These are phyloP conservation scores for Indri indri DNA, from an alignment of 2,113 vertebrate genomes.

Conservation along the genomic window DNA sequence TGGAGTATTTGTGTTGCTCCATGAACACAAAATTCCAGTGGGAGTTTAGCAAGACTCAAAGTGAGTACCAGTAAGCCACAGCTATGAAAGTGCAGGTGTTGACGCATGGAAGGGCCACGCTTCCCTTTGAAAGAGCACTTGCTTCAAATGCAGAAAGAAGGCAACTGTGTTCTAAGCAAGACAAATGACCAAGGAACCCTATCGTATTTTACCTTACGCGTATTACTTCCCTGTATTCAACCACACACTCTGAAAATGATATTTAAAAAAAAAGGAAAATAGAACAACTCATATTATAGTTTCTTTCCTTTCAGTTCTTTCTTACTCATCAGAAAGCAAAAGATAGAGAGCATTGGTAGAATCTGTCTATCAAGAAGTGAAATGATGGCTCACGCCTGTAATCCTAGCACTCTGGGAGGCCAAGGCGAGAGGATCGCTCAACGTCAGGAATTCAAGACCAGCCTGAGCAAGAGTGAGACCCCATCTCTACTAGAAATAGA, in stretches of 20 bases:
- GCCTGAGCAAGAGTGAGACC: too few species aligned
- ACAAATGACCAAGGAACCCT: too few species aligned
- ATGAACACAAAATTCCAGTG: neutral
- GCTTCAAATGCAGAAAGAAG: neutral
- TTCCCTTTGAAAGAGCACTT: neutral
- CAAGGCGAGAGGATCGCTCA: too few species aligned
- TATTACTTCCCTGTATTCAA: neutral
- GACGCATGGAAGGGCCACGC: fast-evolving
- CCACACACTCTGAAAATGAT: neutral
- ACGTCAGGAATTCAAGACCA: too few species aligned
- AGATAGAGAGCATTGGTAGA: neutral
- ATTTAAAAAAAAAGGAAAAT: neutral
- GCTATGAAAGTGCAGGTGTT: neutral
- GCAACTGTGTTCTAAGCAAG: neutral
- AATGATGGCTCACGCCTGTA: too few species aligned
- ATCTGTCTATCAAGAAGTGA: neutral
- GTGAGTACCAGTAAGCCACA: neutral
- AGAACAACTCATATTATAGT: neutral
- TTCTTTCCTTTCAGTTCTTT: neutral
- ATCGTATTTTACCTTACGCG: neutral
- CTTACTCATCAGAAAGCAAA: neutral
- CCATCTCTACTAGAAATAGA: too few species aligned
- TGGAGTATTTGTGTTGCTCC: too few species aligned
- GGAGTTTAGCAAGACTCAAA: too few species aligned
- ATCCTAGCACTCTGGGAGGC: too few species aligned